Percentiles rank a stretch among this genome's conserved stretches.
These are phyloP conservation scores for Diorhabda elongata DNA, from an alignment of 1,140 invertebrate genomes.

Conservation along the genomic window DNA sequence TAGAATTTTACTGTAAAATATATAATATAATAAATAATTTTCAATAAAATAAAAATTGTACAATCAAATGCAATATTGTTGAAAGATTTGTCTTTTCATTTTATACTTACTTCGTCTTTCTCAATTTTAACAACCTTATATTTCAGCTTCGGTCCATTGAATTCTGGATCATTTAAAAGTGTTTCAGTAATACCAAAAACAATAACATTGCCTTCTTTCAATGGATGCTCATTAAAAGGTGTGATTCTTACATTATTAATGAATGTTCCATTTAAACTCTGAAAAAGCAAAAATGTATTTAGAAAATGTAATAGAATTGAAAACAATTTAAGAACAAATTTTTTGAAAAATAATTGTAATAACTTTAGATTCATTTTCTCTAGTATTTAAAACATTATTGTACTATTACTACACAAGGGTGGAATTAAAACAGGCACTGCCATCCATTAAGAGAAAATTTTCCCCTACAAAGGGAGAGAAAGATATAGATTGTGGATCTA, in stretches of 20 bases:
- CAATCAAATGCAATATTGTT: conserved; percentile 1
- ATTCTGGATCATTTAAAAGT: background rate
- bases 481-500: too few species aligned
- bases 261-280: conserved; percentile 12
- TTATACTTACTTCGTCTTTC: background rate
- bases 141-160: background rate
- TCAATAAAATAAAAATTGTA: background rate
- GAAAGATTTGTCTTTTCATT: background rate
- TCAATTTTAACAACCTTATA: background rate
- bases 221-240: background rate
- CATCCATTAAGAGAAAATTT: too few species aligned
- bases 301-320: too few species aligned
- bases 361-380: too few species aligned
- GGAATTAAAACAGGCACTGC: too few species aligned
- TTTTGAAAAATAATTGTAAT: too few species aligned
- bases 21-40: too few species aligned
- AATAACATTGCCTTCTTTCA: conserved; percentile 2
- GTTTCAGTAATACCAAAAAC: conserved; percentile 1
- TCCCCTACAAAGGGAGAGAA: too few species aligned
- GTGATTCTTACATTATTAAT: conserved; percentile 8
- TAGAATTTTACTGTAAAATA: too few species aligned
- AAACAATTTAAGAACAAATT: too few species aligned
- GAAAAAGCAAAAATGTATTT: background rate
- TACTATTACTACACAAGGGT: too few species aligned
- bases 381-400: too few species aligned